Base-by-base conservation (phyloP, 2,888 invertebrate genomes). In the Parnassius glacialis region DNA sequence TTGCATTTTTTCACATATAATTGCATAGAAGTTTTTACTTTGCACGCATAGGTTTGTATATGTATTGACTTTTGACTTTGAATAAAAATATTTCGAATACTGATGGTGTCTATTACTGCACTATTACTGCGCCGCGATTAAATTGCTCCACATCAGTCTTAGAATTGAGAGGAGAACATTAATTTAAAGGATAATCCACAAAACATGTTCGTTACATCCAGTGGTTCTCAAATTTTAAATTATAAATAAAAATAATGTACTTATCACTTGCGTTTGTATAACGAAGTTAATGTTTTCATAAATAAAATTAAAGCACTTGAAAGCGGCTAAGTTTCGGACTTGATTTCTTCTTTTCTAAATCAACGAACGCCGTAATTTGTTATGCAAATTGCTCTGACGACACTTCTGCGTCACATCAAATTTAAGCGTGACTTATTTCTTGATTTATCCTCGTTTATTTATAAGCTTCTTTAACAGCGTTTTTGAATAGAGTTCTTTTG, bases 361-460 rank as follows among this genome's bases (percentile, higher is more conserved):
- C 72, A 69, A 70, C 68, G 70, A 68, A 66, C 70, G 70, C 66
- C 65, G 69, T 71, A 72, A 72, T 71, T 71, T 70, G 70, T 68
- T 70, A 71, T 71, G 72, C 65, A 72, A 71, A 72, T 71, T 68
- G 65, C 62, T 62, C 58, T 62, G 66, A 63, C 70, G 70, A 72
- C 71, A 70, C 70, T 72, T 67, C 66, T 67, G 62, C 67, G 68
- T 72, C 71, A 67, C 68, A 62, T 65, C 65, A 66, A 70, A 68
- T 72, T 70, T 70, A 65, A 66, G 68, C 68, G 67, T 52, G 67
- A 71, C 57, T 65, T 68, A 59, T 63, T 66, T 64, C 65, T 66
- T 70, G 64, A 68, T 63, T 63, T 63, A 59, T 63, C 56, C 59
- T 56, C 52, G 63, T 56, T 63, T 63, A 63, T 63, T 63, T 63